These are phyloP conservation scores for Panagrolaimus sp. DNA, from an alignment of 1,140 invertebrate genomes.

Conservation along the genomic window DNA sequence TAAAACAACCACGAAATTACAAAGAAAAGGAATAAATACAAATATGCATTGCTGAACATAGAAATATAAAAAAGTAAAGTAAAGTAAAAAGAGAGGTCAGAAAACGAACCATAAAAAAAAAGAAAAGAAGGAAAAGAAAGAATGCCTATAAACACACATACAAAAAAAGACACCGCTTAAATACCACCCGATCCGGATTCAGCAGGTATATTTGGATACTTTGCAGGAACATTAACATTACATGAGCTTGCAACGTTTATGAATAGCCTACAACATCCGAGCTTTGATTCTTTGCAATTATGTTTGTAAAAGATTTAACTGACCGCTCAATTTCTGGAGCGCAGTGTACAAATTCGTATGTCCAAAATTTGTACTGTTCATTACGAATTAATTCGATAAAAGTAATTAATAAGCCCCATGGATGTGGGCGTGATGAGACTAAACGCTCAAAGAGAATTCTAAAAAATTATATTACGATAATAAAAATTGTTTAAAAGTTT, in stretches of 20 bases:
- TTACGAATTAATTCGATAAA: slow-evolving; percentile 99
- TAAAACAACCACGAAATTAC: too few relatives aligned
- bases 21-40: too few relatives aligned
- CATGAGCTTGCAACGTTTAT: slow-evolving; percentile 40
- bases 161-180: neutral
- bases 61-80: too few relatives aligned
- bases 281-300: too few relatives aligned
- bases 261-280: slow-evolving; percentile 27
- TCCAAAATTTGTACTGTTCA: slow-evolving; percentile 97
- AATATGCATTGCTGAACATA: too few relatives aligned
- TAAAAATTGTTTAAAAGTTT: neutral
- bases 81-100: too few relatives aligned
- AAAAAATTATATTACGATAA: slow-evolving; percentile 34
- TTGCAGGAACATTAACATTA: slow-evolving; percentile 20
- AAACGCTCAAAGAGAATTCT: slow-evolving; percentile 89
- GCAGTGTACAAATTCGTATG: slow-evolving; percentile 96
- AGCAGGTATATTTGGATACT: neutral
- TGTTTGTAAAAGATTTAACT: neutral
- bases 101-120: too few relatives aligned
- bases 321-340: slow-evolving; percentile 72
- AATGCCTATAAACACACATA: too few relatives aligned
- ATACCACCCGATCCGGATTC: slow-evolving; percentile 12
- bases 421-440: slow-evolving; percentile 95
- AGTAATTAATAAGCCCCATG: slow-evolving; percentile 95
- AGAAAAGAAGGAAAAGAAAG: too few relatives aligned